Conservation (phyloP, 2,113 vertebrate genomes). For the Cochlearius cochlearius region DNA sequence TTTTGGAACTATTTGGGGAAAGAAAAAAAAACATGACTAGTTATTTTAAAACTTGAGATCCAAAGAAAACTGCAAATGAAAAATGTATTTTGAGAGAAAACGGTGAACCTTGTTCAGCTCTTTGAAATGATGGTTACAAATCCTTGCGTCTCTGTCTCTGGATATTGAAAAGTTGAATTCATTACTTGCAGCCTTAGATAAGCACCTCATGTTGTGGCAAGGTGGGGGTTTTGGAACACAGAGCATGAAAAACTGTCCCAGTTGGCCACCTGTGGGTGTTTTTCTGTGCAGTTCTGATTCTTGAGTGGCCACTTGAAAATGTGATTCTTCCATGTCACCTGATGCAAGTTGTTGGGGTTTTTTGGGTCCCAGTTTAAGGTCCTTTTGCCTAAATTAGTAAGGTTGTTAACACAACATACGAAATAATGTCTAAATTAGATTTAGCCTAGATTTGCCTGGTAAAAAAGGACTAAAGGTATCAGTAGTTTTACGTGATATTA, state of each 20-base stretch:
- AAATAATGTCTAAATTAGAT: background rate
- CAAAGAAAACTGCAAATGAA: background rate
- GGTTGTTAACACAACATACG: background rate
- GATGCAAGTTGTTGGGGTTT: background rate
- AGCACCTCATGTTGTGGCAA: background rate
- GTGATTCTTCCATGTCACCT: background rate
- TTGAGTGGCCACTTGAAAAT: background rate
- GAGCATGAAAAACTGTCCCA: rapidly evolving
- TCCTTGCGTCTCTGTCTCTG: background rate
- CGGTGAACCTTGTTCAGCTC: rapidly evolving
- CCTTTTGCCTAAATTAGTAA: background rate
- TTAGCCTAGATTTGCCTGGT: background rate
- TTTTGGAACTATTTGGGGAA: background rate
- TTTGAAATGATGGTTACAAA: background rate
- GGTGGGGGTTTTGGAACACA: rapidly evolving
- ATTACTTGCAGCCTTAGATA: background rate
- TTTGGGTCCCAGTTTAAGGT: background rate
- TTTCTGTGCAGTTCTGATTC: background rate
- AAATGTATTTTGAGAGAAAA: background rate
- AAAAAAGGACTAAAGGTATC: background rate
- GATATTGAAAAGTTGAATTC: background rate
- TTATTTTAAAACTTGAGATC: background rate
- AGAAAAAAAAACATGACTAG: background rate
- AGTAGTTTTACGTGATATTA: background rate
- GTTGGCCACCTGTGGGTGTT: background rate